Conservation (phyloP, 1,140 invertebrate species). For the Himalopsyche phryganea region DNA sequence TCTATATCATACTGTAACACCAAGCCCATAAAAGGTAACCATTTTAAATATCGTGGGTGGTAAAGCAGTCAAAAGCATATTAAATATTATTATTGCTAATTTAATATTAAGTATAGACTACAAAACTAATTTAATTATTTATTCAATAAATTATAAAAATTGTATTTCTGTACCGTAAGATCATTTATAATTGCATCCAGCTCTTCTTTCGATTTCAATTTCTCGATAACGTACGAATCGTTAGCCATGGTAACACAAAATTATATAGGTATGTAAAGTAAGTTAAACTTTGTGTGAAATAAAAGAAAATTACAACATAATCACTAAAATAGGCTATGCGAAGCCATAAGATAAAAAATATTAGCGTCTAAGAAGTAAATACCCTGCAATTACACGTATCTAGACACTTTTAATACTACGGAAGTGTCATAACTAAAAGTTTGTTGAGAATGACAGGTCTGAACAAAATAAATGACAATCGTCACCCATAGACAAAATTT, state of each 20-base stretch:
- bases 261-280: neutral
- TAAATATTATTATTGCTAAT: neutral
- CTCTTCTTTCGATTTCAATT: constrained; percentile 27
- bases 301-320: too few relatives aligned
- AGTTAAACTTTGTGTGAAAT: too few relatives aligned
- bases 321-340: too few relatives aligned
- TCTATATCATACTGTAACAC: too few relatives aligned
- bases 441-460: neutral
- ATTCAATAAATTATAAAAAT: constrained; percentile 1
- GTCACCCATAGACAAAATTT: neutral
- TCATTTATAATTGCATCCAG: constrained; percentile 27
- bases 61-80: neutral
- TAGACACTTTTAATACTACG: too few relatives aligned
- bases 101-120: neutral
- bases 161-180: constrained; percentile 19
- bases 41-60: constrained; percentile 19
- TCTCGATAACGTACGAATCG: constrained; percentile 25
- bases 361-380: too few relatives aligned
- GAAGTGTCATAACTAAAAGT: neutral
- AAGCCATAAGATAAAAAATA: too few relatives aligned
- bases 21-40: constrained; percentile 28
- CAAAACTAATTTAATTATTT: neutral
- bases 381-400: too few relatives aligned
- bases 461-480: neutral
- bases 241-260: constrained; percentile 15